Evolutionary conservation across 2,113 vertebrate species (phyloP).

Genomic region (Vidua macroura): DNA sequence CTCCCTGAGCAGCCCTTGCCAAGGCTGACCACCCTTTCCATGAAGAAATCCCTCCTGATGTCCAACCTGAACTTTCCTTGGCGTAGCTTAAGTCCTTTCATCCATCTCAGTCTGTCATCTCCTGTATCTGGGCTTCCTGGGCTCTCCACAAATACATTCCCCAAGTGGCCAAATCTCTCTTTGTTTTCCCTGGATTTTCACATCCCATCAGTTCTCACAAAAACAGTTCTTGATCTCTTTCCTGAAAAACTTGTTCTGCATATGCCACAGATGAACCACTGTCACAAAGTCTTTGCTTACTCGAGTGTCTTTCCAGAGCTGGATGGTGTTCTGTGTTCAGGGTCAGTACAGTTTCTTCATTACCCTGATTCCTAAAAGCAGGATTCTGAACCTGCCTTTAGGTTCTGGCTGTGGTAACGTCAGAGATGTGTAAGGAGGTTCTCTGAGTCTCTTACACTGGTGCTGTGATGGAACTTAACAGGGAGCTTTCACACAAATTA

Average conservation of each 20-base stretch:
- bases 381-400: background rate
- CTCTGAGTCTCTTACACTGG: background rate
- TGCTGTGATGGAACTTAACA: background rate
- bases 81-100: background rate
- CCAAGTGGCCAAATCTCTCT: background rate
- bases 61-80: background rate
- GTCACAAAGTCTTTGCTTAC: background rate
- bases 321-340: background rate
- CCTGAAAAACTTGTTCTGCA: background rate
- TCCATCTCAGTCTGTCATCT: background rate
- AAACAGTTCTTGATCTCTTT: background rate
- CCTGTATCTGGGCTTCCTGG: background rate
- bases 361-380: background rate
- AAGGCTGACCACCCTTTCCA: background rate
- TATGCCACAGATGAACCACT: background rate
- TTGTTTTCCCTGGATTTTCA: background rate
- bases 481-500: background rate
- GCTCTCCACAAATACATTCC: background rate
- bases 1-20: background rate
- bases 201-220: background rate
- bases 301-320: background rate
- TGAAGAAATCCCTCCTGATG: background rate
- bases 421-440: background rate
- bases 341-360: background rate
- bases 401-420: background rate